Evolutionary conservation across 2,888 invertebrate species (phyloP).

Genomic region (Heliothis peltigera): DNA sequence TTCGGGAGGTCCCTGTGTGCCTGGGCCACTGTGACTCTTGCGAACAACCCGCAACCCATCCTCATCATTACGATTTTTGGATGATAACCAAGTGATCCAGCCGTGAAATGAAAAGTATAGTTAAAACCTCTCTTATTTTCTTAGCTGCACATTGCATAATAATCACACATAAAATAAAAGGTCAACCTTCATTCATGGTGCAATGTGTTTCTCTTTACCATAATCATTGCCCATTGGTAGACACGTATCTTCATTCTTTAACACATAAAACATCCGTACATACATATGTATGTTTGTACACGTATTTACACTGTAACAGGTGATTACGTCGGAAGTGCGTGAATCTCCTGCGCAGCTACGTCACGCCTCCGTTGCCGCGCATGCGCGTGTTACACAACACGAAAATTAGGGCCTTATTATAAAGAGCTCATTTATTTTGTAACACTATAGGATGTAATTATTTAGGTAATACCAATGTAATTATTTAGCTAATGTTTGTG

Average conservation of each 20-base stretch:
- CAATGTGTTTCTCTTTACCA: neutral
- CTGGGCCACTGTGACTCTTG: too few relatives aligned
- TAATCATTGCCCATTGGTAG: neutral
- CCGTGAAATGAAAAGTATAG: neutral
- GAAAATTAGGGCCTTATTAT: constrained; percentile 52
- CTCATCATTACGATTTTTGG: too few relatives aligned
- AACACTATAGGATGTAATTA: constrained; percentile 50
- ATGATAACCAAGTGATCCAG: too few relatives aligned
- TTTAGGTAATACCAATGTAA: constrained; percentile 43
- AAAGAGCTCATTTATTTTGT: constrained; percentile 56
- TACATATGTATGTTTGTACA: constrained; percentile 26
- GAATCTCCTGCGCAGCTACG: constrained; percentile 48
- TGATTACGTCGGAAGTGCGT: constrained; percentile 65
- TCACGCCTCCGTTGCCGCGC: constrained; percentile 49
- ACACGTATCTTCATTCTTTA: neutral
- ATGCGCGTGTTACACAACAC: constrained; percentile 56
- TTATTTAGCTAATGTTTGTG: constrained; percentile 31
- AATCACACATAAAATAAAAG: neutral
- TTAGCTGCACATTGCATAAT: neutral
- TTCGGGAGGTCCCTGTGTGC: too few relatives aligned
- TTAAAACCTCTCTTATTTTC: neutral
- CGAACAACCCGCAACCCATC: too few relatives aligned
- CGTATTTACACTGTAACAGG: constrained; percentile 37
- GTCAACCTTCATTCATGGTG: neutral
- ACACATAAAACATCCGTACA: constrained; percentile 23